Base-by-base conservation (phyloP, 2,888 invertebrate species). In the Agrotis ipsilon region DNA sequence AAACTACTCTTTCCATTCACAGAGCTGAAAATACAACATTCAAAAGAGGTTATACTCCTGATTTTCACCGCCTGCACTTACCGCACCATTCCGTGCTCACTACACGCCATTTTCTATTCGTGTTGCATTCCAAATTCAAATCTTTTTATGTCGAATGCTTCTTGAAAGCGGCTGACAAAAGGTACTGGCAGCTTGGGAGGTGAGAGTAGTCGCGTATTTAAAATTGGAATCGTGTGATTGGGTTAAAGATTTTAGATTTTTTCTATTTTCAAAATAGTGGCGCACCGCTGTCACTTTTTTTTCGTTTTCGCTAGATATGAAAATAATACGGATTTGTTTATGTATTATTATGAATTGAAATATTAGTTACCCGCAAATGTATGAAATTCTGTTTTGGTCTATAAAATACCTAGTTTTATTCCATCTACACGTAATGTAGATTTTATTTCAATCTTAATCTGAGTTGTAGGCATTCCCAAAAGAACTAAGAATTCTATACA, bases 61-160 rank as follows among this genome's bases (percentile, higher is more conserved):
- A 80, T 75, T 75, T 68, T 64, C 60, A 48, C 24, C 48, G 19
- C 45, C 5, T 70, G 64, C 70, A 63, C 66, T 81, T 76, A 76
- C 81, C 62, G 27, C 45, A 70, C 48, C 63, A 68, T 46, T 68
- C 45, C 58, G 27, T 59, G 61, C 55, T 82, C 66, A 63, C 58
- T 57, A 66, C 54, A 54, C 59, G 62, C 39, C 70, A 80, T 78
- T 78, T 78, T 70, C 9, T 57, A 68, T 66, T 66, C n/a, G 51
- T 27, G 51, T 52, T 59, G 21, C 59, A 71, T 71, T 81, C 62
- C 24, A 45, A 60, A 76, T 81, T 76, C 55, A 60, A 78, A 78
- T 76, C 43, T 58, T 65, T 55, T 69, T 62, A 61, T 43, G 46
- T 27, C 13, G 4, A 13, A 21, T 27, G 32, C 7, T 39, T 46